A percentile compares a stretch with the other conserved stretches of the same genome.
These are phyloP conservation scores for Eueremaeus valkanovi DNA, from an alignment of 2,888 invertebrate species.

Conservation along the genomic window DNA sequence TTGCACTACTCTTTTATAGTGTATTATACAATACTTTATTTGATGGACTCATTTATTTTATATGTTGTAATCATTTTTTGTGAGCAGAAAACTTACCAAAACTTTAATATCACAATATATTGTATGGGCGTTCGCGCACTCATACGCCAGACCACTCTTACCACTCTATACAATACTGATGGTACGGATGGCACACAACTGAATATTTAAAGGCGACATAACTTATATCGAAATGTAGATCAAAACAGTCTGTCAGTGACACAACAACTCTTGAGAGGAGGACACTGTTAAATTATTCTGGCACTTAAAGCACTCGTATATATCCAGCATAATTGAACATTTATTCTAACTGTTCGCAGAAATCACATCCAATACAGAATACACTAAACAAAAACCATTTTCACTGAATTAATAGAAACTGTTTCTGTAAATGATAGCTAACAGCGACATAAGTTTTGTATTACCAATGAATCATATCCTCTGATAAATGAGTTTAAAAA, in stretches of 20 bases:
- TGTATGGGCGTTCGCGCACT: slow-evolving; percentile 11
- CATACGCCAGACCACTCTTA: background rate
- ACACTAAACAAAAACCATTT: background rate
- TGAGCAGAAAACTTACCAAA: slow-evolving; percentile 11
- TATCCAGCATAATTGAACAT: background rate
- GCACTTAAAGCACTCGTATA: slow-evolving; percentile 13
- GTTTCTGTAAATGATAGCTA: slow-evolving; percentile 31
- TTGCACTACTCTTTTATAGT: background rate
- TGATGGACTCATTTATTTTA: background rate
- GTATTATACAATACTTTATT: background rate
- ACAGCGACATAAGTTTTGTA: background rate
- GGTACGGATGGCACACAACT: background rate
- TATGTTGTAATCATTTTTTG: background rate
- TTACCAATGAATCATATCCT: background rate
- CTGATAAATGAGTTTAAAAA: no score
- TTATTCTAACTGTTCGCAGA: slow-evolving; percentile 7
- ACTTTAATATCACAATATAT: slow-evolving; percentile 30
- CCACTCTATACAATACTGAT: background rate
- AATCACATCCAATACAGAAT: background rate
- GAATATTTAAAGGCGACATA: slow-evolving; percentile 29
- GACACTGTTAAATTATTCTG: slow-evolving; percentile 25
- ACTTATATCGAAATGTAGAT: slow-evolving; percentile 26
- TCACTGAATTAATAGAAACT: slow-evolving; percentile 12
- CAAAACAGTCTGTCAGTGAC: slow-evolving; percentile 28
- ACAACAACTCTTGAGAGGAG: slow-evolving; percentile 32